Evolutionary conservation across 2,888 invertebrate genomes (phyloP).

Genomic region (Mythimna pallens): DNA sequence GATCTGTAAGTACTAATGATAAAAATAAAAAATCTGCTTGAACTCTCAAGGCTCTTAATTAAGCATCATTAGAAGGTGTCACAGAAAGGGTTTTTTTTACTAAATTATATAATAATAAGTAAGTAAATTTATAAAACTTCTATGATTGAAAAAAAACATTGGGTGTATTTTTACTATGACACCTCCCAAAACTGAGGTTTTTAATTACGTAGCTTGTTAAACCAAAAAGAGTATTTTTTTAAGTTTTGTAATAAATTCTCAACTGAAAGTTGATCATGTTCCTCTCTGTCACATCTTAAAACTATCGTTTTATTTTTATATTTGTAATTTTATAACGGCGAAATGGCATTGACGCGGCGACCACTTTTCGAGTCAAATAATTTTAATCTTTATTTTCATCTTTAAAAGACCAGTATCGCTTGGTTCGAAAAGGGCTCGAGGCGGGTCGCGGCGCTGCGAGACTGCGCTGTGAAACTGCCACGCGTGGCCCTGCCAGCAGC

Average conservation of each 20-base stretch:
- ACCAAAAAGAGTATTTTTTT: not conserved
- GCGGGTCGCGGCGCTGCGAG: no score
- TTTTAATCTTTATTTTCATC: no score
- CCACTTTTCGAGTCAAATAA: no score
- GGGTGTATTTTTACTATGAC: not conserved
- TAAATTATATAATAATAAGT: no score
- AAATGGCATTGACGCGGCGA: no score
- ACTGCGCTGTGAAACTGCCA: no score
- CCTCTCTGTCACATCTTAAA: not conserved
- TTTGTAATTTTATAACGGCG: conserved; percentile 1
- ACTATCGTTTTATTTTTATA: not conserved
- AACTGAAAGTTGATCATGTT: not conserved
- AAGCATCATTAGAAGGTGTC: not conserved
- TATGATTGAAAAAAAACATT: not conserved
- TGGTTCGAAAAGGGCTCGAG: no score
- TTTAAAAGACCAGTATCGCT: no score
- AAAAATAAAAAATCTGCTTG: not conserved
- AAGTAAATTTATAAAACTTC: not conserved
- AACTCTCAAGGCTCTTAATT: not conserved
- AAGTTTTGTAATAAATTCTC: not conserved
- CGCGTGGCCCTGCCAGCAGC: no score
- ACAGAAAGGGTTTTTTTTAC: not conserved
- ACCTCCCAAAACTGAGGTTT: not conserved
- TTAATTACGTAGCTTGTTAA: not conserved
- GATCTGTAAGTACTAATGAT: conserved; percentile 4